These are phyloP conservation scores for Phaethon lepturus DNA, from an alignment of 2,113 vertebrate species.

Conservation along the genomic window DNA sequence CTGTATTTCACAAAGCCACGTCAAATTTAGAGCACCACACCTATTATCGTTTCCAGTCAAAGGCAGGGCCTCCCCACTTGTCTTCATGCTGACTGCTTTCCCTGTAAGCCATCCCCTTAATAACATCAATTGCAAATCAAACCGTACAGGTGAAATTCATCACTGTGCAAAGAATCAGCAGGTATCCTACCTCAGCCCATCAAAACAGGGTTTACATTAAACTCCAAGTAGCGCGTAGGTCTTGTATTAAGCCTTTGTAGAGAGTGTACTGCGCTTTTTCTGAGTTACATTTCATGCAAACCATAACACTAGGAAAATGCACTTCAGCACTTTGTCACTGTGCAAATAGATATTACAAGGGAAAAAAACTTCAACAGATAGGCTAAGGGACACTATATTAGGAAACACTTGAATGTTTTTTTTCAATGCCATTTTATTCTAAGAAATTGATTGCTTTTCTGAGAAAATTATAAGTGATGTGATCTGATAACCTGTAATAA, in stretches of 20 bases:
- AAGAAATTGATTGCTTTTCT: not conserved
- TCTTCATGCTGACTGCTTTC: slow-evolving; percentile 3
- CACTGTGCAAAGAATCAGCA: slow-evolving; percentile 41
- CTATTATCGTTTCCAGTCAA: not conserved
- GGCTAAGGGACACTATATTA: not conserved
- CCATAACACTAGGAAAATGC: not conserved
- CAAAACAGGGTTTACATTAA: slow-evolving; percentile 41
- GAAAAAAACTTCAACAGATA: not conserved
- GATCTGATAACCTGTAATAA: slow-evolving; percentile 14
- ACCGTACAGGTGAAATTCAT: slow-evolving; percentile 16
- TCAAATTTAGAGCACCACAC: not conserved
- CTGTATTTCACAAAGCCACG: not conserved
- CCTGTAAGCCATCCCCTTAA: slow-evolving; percentile 27
- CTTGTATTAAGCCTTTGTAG: not conserved
- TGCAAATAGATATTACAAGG: not conserved
- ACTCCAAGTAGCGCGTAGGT: not conserved
- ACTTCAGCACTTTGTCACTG: slow-evolving; percentile 4
- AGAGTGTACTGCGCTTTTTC: not conserved
- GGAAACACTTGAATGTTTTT: not conserved
- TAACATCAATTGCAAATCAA: slow-evolving; percentile 38
- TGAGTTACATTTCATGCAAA: slow-evolving; percentile 11
- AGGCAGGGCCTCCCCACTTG: not conserved
- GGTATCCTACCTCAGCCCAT: slow-evolving; percentile 45
- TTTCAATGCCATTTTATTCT: not conserved
- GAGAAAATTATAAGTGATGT: not conserved